Base-by-base conservation (phyloP, 2,797 vertebrate genomes). In the Chrysocyon brachyurus region DNA sequence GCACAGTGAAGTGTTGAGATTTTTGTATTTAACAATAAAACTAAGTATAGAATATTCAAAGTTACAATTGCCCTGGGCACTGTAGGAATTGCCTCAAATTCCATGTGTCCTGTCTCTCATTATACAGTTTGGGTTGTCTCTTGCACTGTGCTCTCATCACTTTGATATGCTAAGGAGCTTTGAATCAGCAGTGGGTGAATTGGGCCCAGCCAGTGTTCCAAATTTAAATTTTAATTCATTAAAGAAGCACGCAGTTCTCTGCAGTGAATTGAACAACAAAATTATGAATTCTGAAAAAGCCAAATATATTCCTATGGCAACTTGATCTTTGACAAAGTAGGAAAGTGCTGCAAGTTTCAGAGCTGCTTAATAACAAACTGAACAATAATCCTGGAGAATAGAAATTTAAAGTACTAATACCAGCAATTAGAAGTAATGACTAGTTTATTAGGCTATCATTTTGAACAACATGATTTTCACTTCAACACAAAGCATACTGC, bases 191-290 rank as follows among this genome's bases (percentile, higher is more conserved):
- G 96, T 93, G 70, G 84, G 81, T 96, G 66, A 95, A 92, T 56
- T 94, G 90, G 54, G 63, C 90, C 72, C 93, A 97, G 94, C 26
- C 54, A 94, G 93, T 88, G 82, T 88, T 97, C 77, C 94, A 75
- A 81, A 96, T 96, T 97, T 96, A 94, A 97, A 97, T 96, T 96
- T 97, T 97, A 93, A 97, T 97, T 97, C 91, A 96, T 90, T 95
- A 97, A 90, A 94, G 87, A 33, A 96, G 72, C 70, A 90, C 8
- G 61, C 19, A 26, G 78, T 92, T 94, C 70, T 97, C 88, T 95
- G 85, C 77, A 79, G 84, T 33, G 19, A 94, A 94, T 57, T 87
- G 96, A 90, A 73, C 75, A 88, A 79, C 56, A 93, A 97, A 97
- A 93, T 93, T 73, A 78, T 59, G 24, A 68, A 98, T 92, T 96